Base-by-base conservation (phyloP, 2,888 invertebrate genomes). In the Sinotaia quadrata region DNA sequence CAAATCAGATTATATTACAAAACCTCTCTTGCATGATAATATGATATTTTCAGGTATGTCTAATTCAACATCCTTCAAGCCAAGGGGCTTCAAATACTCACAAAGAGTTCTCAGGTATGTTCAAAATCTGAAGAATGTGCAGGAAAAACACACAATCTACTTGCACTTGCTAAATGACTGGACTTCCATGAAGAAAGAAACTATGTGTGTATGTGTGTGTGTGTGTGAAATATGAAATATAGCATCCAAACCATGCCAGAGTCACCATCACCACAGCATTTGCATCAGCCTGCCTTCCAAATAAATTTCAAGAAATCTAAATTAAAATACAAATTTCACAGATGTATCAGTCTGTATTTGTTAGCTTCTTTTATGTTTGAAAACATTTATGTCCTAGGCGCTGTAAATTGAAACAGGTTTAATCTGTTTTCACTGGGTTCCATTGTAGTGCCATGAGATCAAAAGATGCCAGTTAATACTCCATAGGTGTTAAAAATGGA, bases 1-100 rank as follows among this genome's bases (percentile, higher is more conserved):
- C 65, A 65, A 29, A 54, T 63, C 27, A 51, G 49, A 36, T 56
- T 65, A 65, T 65, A 56, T 56, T 56, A 65, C 56, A 65, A 54
- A 65, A 56, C 56, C 54, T 56, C 56, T 56, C 56, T 65, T 65
- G 65, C 65, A 65, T 65, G 65, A 65, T 44, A 54, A 65, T 56
- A 54, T 65, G 47, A 41, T 41, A 63, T n/a, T n/a, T n/a, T 54
- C 44, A 54, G 18, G 37, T 65, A 65, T 52, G 54, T 65, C 65
- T 65, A 44, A 52, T 54, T 37, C 34, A 54, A 65, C 54, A 54
- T 31, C 47, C 47, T 47, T 47, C 5, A n/a, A n/a, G n/a, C 18
- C 18, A 12, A 18, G 18, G 18, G 47, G 18, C 8, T 47, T 8
- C n/a, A 47, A 18, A 7, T 47, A 8, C 18, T 8, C 7, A 47